Conservation (phyloP, 2,113 vertebrate species). For the Scophthalmus maximus region DNA sequence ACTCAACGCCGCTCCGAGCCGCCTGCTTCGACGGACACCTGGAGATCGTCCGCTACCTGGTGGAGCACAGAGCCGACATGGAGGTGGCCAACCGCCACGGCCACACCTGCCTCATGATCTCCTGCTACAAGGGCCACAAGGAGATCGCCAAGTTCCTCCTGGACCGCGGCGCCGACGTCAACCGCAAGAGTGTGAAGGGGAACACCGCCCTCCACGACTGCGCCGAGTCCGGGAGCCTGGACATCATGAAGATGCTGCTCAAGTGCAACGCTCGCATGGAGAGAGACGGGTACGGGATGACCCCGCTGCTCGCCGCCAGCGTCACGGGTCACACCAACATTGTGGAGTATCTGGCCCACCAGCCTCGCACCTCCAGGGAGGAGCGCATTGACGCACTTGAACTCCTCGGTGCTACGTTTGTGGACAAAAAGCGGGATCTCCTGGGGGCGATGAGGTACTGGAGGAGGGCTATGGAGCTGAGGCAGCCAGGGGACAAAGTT, state of each 20-base stretch:
- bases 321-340: slow-evolving; percentile 97
- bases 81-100: slow-evolving; percentile 97
- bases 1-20: slow-evolving; percentile 93
- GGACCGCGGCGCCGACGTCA: slow-evolving; percentile 92
- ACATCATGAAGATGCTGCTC: slow-evolving; percentile 94
- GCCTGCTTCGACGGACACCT: slow-evolving; percentile 97
- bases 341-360: slow-evolving; percentile 93
- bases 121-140: slow-evolving; percentile 95
- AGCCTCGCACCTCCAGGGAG: slow-evolving; percentile 79
- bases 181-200: slow-evolving; percentile 94
- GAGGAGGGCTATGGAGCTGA: slow-evolving; percentile 92
- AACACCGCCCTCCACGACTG: slow-evolving; percentile 97
- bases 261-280: slow-evolving; percentile 92
- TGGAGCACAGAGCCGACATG: slow-evolving; percentile 92
- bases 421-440: slow-evolving; percentile 95
- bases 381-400: slow-evolving; percentile 91
- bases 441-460: slow-evolving; percentile 92
- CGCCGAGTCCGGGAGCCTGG: slow-evolving; percentile 93
- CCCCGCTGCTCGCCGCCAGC: slow-evolving; percentile 92
- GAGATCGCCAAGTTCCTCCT: slow-evolving; percentile 94
- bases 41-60: slow-evolving; percentile 93
- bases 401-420: slow-evolving; percentile 92
- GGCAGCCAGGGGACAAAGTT: slow-evolving; percentile 82
- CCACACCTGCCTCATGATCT: slow-evolving; percentile 97
- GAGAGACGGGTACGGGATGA: slow-evolving; percentile 95